Conservation (phyloP, 2,888 invertebrate genomes). For the Andrena haemorrhoa region DNA sequence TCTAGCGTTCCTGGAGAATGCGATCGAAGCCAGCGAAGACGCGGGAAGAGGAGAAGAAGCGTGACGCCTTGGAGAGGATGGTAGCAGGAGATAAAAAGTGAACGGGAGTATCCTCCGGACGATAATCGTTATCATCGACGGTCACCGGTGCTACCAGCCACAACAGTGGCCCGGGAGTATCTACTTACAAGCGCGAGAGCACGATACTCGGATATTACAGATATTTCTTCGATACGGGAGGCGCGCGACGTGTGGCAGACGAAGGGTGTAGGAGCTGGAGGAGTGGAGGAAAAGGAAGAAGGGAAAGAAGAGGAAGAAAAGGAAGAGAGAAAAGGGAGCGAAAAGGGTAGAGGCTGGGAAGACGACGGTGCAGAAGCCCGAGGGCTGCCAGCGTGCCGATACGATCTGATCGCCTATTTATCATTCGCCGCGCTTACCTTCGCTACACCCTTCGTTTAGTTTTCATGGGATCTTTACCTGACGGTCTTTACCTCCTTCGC, state of each 20-base stretch:
- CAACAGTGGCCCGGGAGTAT: slow-evolving; percentile 44
- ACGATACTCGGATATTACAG: slow-evolving; percentile 62
- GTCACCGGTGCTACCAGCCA: slow-evolving; percentile 53
- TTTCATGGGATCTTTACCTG: slow-evolving; percentile 63
- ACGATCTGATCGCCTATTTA: slow-evolving; percentile 75
- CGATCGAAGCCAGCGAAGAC: not conserved
- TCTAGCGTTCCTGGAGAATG: slow-evolving; percentile 16
- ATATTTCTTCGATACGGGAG: slow-evolving; percentile 57
- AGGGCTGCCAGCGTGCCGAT: slow-evolving; percentile 64
- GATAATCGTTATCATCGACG: slow-evolving; percentile 70
- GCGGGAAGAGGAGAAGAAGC: slow-evolving; percentile 3
- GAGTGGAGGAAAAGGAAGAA: slow-evolving; percentile 12
- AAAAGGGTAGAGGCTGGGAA: slow-evolving; percentile 36
- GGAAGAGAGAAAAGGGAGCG: slow-evolving; percentile 22
- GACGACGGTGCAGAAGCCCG: slow-evolving; percentile 35
- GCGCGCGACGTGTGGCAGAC: slow-evolving; percentile 42
- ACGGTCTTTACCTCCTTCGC: slow-evolving; percentile 53
- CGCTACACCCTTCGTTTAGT: slow-evolving; percentile 58
- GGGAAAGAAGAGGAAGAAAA: not conserved
- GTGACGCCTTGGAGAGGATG: slow-evolving; percentile 4
- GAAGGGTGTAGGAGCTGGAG: slow-evolving; percentile 4
- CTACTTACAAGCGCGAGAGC: slow-evolving; percentile 48
- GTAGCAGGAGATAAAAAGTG: slow-evolving; percentile 45
- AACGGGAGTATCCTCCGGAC: slow-evolving; percentile 43
- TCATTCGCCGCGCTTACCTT: slow-evolving; percentile 69